A percentile compares a stretch with the other conserved stretches of the same genome.
Evolutionary conservation across 2,113 vertebrate genomes (phyloP).

Genomic region (Nothocercus julius): DNA sequence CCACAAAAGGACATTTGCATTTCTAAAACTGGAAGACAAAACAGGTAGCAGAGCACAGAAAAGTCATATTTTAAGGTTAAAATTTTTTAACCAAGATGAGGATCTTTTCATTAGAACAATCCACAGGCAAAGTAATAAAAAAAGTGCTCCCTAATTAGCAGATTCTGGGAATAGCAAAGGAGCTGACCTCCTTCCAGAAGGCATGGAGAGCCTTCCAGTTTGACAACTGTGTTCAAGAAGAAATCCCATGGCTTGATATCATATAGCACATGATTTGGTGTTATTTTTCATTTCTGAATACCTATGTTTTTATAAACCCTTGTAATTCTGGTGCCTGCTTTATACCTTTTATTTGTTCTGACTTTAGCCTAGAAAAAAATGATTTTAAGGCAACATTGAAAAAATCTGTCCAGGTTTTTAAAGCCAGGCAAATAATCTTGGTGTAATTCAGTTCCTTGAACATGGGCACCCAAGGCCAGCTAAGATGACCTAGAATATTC

Average conservation of each 20-base stretch:
- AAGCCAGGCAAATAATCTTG: not conserved
- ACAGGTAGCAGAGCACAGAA: not conserved
- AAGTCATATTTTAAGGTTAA: not conserved
- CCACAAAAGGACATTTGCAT: fast-evolving
- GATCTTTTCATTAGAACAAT: not conserved
- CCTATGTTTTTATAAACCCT: not conserved
- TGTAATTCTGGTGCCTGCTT: not conserved
- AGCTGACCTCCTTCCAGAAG: not conserved
- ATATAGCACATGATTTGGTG: fast-evolving
- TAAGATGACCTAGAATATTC: not conserved
- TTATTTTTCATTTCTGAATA: not conserved
- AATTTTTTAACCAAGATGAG: not conserved
- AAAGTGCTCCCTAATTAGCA: not conserved
- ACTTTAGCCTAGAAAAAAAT: not conserved
- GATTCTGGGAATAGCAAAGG: not conserved
- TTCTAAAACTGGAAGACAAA: not conserved
- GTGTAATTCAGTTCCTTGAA: not conserved
- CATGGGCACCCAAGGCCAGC: not conserved
- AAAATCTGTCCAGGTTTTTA: not conserved
- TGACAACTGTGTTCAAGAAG: not conserved
- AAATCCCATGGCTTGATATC: not conserved
- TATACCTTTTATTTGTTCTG: not conserved
- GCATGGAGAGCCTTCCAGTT: not conserved
- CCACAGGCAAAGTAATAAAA: not conserved
- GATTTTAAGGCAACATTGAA: not conserved